Evolutionary conservation across 1,140 invertebrate species (phyloP), one percentile per base, ranked within the genome.

Genomic region (Asbolus verrucosus): DNA sequence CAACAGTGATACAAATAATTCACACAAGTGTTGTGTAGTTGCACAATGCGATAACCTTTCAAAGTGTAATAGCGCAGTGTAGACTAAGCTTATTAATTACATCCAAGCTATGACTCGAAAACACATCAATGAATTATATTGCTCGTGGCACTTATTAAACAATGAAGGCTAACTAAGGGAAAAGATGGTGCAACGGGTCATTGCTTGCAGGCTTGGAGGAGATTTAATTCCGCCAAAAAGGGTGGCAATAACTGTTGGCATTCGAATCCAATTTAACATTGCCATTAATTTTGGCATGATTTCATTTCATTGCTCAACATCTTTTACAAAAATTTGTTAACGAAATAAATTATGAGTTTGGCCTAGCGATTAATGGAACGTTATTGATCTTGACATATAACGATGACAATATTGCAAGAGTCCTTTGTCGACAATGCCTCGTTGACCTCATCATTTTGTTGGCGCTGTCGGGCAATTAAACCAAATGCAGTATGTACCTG

Each of bases 301-400:
- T 54, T 54, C 46, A 27, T 54, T 21, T 54, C 19, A 6, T 54
- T 54, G 21, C 19, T 21, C 21, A 54, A 54, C 11, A 54, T 54
- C n/a, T n/a, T n/a, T 54, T 54, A 14, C 46, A 54, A 30, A 54
- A 54, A 54, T 54, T 54, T 21, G 27, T 21, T 27, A 54, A 30
- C 21, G 46, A 54, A 14, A n/a, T 24, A 14, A 54, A 54, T 50
- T 54, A 54, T 11, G 21, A 54, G 46, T 5, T 54, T 54, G 46
- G 21, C 46, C 46, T 54, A 27, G 46, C 27, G 46, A 54, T 54
- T 54, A 54, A 54, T 54, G 0, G 11, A 31, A 24, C 11, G 46
- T 24, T 54, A 54, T 54, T 54, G 46, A 54, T 54, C 46, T 54
- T 54, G 46, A 54, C 46, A 54, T 24, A 54, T 54, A 27, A 54